Conservation (phyloP, 2,888 invertebrate species). For the Callinectes sapidus region DNA sequence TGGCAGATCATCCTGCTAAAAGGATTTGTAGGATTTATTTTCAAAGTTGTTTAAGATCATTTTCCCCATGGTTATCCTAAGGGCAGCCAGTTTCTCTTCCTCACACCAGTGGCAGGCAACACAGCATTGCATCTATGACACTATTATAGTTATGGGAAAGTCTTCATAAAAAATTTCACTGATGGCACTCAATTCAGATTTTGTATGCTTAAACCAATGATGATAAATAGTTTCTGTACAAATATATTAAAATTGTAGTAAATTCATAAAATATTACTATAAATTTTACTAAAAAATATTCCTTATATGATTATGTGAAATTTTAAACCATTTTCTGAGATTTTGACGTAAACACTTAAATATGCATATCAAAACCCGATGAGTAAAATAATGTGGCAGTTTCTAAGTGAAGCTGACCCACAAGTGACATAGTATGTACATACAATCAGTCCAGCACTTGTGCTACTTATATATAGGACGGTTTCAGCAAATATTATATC, state of each 20-base stretch:
- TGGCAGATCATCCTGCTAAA: not conserved
- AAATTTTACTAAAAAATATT: not conserved
- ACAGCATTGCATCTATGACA: not conserved
- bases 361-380: constrained; percentile 14
- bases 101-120: constrained; percentile 22
- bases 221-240: not conserved
- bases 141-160: constrained; percentile 16
- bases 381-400: not conserved
- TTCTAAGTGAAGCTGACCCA: constrained; percentile 16
- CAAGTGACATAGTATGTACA: constrained; percentile 19
- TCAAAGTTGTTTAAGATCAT: not conserved
- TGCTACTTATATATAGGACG: constrained; percentile 60
- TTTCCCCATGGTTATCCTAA: not conserved
- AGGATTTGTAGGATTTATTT: not conserved
- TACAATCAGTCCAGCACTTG: constrained; percentile 30
- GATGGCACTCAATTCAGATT: constrained; percentile 9
- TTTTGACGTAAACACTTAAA: not conserved
- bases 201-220: not conserved
- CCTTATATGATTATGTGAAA: not conserved
- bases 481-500: constrained; percentile 64
- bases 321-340: not conserved
- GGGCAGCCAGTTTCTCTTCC: constrained; percentile 8
- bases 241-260: not conserved
- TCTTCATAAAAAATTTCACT: not conserved
- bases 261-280: not conserved